phyloP scores from a whole-genome alignment of 2,797 vertebrate genomes.

The Chaunax sp. region DNA sequence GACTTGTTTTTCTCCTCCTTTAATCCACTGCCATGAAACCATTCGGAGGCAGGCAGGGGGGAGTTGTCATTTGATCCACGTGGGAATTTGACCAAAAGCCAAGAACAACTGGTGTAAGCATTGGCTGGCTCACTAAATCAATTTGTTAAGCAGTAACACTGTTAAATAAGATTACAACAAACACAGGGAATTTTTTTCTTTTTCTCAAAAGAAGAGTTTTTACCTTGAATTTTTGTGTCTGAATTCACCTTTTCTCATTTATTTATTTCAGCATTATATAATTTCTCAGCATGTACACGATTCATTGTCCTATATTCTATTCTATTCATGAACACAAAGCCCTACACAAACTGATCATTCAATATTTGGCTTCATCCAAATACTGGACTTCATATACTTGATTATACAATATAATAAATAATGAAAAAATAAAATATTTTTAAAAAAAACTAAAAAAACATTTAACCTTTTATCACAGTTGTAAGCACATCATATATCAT shows the following conservation, averaged over 20 bases:
- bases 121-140: conserved; percentile 41
- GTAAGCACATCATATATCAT: no score
- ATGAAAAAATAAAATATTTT: no score
- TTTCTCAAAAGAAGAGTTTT: background rate
- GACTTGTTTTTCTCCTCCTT: conserved; percentile 60
- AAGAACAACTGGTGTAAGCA: conserved; percentile 39
- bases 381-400: no score
- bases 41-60: conserved; percentile 33
- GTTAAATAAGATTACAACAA: conserved; percentile 27
- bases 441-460: no score
- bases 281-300: conserved; percentile 5
- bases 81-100: conserved; percentile 54
- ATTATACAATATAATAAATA: no score
- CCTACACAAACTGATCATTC: no score
- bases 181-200: background rate
- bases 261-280: background rate
- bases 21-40: conserved; percentile 60
- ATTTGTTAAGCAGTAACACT: conserved; percentile 32
- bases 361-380: background rate
- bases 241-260: conserved; percentile 2
- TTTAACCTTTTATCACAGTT: no score
- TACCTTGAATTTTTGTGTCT: conserved; percentile 11
- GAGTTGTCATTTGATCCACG: conserved; percentile 49
- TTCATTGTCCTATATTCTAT: background rate
- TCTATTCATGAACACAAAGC: no score